Evolutionary conservation across 2,113 vertebrate species (phyloP).

Genomic region (Pteronura brasiliensis): DNA sequence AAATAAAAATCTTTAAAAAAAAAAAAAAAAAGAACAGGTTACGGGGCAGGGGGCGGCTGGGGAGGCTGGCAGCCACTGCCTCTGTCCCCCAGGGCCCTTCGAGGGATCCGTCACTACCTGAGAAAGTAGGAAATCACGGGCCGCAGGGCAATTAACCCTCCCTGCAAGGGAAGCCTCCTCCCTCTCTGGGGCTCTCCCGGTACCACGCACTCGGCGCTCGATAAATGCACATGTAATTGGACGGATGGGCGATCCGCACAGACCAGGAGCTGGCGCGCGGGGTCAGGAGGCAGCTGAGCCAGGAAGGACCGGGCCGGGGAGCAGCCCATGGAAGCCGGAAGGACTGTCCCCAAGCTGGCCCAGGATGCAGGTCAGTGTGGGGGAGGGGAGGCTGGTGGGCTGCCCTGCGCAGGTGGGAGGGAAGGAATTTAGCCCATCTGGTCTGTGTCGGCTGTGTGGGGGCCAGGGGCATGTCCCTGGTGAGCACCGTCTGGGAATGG

Average conservation of each 20-base stretch:
- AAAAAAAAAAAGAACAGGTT: neutral
- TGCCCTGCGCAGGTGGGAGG: neutral
- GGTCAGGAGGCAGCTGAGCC: neutral
- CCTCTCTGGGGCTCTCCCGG: no score
- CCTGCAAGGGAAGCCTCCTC: no score
- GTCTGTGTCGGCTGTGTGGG: neutral
- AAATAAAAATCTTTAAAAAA: no score
- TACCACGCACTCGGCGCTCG: accelerated
- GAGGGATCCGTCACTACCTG: neutral
- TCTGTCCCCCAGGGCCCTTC: accelerated
- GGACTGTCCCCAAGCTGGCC: no score
- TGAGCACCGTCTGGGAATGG: neutral
- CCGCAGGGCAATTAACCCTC: neutral
- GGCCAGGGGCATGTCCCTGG: neutral
- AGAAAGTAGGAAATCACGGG: neutral
- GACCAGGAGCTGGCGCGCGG: neutral
- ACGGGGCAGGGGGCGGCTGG: accelerated
- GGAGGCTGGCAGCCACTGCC: neutral
- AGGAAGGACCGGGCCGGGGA: no score
- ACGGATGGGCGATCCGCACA: neutral
- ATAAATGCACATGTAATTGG: neutral
- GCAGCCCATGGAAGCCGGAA: neutral
- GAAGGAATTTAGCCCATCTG: neutral
- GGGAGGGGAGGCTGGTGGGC: neutral
- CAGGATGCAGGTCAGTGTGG: neutral